A percentile compares a stretch with the other conserved stretches of the same genome.
Evolutionary conservation across 2,113 vertebrate species (phyloP).

Genomic region (Charina bottae): DNA sequence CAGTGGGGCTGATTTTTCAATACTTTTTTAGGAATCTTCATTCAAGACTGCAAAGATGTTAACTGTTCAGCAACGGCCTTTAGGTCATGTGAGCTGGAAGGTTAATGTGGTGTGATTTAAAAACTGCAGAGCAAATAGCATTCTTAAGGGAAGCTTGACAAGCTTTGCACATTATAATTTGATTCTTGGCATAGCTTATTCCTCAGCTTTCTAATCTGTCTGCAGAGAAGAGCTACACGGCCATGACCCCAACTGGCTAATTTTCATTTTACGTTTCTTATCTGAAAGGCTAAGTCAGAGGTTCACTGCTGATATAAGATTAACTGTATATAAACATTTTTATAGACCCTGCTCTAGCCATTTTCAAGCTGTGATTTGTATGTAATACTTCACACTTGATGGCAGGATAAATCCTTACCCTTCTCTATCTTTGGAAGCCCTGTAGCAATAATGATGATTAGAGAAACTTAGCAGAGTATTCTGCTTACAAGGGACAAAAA

Average conservation of each 20-base stretch:
- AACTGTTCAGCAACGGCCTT: slow-evolving; percentile 66
- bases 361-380: slow-evolving; percentile 53
- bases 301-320: slow-evolving; percentile 59
- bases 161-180: slow-evolving; percentile 73
- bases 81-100: slow-evolving; percentile 56
- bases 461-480: slow-evolving; percentile 27
- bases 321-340: slow-evolving; percentile 56
- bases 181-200: slow-evolving; percentile 66
- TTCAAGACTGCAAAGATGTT: slow-evolving; percentile 64
- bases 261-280: slow-evolving; percentile 70
- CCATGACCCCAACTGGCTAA: slow-evolving; percentile 65
- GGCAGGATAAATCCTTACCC: slow-evolving; percentile 21
- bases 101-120: slow-evolving; percentile 74
- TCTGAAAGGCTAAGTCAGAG: slow-evolving; percentile 61
- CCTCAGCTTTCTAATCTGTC: slow-evolving; percentile 60
- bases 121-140: slow-evolving; percentile 70
- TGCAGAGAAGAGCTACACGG: slow-evolving; percentile 57
- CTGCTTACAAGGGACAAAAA: slow-evolving; percentile 9
- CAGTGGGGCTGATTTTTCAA: slow-evolving; percentile 13
- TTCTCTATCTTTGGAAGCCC: slow-evolving; percentile 37
- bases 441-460: slow-evolving; percentile 35
- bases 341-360: slow-evolving; percentile 50
- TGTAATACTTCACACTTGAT: slow-evolving; percentile 36
- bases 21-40: slow-evolving; percentile 57
- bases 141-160: slow-evolving; percentile 70